phyloP scores from a whole-genome alignment of 2,113 vertebrate species.

The Callipepla squamata region DNA sequence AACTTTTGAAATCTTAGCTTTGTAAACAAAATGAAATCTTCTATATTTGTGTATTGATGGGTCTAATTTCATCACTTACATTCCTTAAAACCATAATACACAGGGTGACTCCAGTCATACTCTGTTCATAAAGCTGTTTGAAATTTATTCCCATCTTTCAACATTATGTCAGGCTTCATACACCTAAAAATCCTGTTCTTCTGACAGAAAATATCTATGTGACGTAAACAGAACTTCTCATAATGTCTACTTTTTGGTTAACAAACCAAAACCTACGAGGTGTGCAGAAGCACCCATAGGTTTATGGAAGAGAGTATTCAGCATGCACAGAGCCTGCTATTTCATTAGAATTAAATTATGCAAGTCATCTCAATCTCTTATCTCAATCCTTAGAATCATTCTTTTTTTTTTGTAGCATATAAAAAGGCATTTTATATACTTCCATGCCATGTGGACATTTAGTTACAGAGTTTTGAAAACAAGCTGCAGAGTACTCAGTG shows the following conservation, averaged over 20 bases:
- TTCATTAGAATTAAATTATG: background rate
- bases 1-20: constrained; percentile 75
- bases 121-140: constrained; percentile 36
- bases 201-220: background rate
- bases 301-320: background rate
- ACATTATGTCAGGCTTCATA: background rate
- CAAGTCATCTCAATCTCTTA: background rate
- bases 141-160: constrained; percentile 32
- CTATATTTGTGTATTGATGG: constrained; percentile 62
- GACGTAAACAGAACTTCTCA: background rate
- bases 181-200: background rate
- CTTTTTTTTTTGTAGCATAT: background rate
- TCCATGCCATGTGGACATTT: background rate
- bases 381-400: background rate
- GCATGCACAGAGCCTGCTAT: background rate
- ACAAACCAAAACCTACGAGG: background rate
- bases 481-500: background rate
- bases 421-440: background rate
- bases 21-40: constrained; percentile 69
- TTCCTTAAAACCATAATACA: constrained; percentile 60
- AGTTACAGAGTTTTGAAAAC: constrained; percentile 12
- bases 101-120: background rate
- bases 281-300: background rate
- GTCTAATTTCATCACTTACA: constrained; percentile 68
- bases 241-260: background rate